Evolutionary conservation across 2,113 vertebrate genomes (phyloP).

Genomic region (Synchiropus splendidus): DNA sequence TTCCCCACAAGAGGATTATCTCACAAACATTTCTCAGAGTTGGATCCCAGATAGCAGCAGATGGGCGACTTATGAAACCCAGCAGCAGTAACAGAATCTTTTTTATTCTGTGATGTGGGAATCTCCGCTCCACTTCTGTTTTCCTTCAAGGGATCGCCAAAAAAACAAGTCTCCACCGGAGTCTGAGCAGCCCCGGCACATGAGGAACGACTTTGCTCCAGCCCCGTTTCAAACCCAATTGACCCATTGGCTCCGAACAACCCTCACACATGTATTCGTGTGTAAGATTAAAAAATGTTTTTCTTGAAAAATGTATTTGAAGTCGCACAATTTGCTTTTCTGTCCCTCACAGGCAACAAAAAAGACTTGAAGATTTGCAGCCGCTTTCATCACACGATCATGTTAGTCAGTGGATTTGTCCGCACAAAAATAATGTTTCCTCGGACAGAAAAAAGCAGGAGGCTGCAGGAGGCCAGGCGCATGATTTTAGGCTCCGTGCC

Average conservation of each 20-base stretch:
- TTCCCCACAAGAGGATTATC: conserved; percentile 12
- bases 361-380: conserved; percentile 42
- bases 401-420: conserved; percentile 57
- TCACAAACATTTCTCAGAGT: conserved; percentile 28
- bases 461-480: conserved; percentile 46
- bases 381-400: conserved; percentile 57
- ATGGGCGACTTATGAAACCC: conserved; percentile 36
- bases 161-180: conserved; percentile 17
- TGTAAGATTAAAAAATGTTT: too few relatives aligned
- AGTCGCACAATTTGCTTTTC: too few relatives aligned
- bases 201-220: conserved; percentile 33
- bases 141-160: conserved; percentile 28
- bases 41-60: conserved; percentile 35
- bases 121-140: conserved; percentile 31
- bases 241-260: conserved; percentile 26
- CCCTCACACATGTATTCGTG: conserved; percentile 10
- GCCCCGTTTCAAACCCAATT: conserved; percentile 29
- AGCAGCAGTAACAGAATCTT: conserved; percentile 29
- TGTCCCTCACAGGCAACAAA: too few relatives aligned
- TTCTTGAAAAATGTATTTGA: too few relatives aligned
- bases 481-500: conserved; percentile 70
- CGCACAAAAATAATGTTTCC: conserved; percentile 51
- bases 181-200: too few relatives aligned
- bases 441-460: conserved; percentile 42
- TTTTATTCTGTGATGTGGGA: conserved; percentile 32